A percentile compares a stretch with the other conserved stretches of the same genome.
Evolutionary conservation across 1,140 invertebrate genomes (phyloP).

Genomic region (Apis cerana): DNA sequence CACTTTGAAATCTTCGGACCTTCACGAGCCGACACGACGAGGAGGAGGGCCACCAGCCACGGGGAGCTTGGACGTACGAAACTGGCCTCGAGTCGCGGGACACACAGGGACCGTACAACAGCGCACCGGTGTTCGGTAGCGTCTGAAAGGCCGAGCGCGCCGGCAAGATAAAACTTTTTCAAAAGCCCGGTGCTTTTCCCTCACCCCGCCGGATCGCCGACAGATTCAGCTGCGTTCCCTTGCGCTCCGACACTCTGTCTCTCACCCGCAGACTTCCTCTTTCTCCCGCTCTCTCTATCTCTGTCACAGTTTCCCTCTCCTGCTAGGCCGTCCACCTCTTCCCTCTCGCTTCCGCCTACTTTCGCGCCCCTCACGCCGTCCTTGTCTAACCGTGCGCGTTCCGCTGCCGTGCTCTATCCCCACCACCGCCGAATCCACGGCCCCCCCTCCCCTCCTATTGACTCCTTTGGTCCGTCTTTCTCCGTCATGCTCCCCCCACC

Average conservation of each 20-base stretch:
- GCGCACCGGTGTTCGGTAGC: slow-evolving; percentile 78
- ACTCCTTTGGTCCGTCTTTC: slow-evolving; percentile 44
- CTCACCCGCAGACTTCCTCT: slow-evolving; percentile 21
- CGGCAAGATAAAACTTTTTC: slow-evolving; percentile 80
- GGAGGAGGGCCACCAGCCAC: neutral
- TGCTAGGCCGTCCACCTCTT: neutral
- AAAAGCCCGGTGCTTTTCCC: slow-evolving; percentile 76
- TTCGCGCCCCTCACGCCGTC: neutral
- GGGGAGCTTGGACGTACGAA: neutral
- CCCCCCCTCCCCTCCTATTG: neutral
- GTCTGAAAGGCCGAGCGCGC: slow-evolving; percentile 76
- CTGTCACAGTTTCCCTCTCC: neutral
- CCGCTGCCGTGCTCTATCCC: slow-evolving; percentile 18
- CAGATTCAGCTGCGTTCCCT: slow-evolving; percentile 24
- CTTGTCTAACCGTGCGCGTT: slow-evolving; percentile 18
- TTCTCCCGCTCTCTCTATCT: slow-evolving; percentile 34
- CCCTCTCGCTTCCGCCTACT: neutral
- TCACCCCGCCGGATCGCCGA: slow-evolving; percentile 45
- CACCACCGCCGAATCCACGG: neutral
- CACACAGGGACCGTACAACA: slow-evolving; percentile 67
- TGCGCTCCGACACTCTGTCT: slow-evolving; percentile 7
- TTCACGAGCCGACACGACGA: neutral
- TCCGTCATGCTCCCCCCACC: slow-evolving; percentile 1
- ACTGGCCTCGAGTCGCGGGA: slow-evolving; percentile 11
- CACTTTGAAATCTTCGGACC: neutral